Percentiles rank a stretch among this genome's conserved stretches.
Evolutionary conservation across 2,888 invertebrate species (phyloP).

Genomic region (Eretmocerus hayati): DNA sequence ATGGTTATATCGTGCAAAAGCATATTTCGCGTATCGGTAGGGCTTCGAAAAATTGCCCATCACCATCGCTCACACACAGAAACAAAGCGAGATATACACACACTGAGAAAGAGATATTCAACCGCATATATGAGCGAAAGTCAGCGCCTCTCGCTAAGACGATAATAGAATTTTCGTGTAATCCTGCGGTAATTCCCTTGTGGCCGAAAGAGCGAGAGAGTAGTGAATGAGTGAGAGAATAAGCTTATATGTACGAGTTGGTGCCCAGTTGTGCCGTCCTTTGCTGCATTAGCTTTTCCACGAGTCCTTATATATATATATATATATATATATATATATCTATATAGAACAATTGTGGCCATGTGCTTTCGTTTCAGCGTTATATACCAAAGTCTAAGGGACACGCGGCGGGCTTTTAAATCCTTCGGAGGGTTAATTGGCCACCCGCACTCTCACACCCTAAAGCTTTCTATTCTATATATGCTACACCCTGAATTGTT

Average conservation of each 20-base stretch:
- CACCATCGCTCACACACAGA: background rate
- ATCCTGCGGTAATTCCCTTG: conserved; percentile 45
- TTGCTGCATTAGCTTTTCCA: no score
- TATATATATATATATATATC: no score
- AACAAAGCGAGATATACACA: background rate
- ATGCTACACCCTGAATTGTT: no score
- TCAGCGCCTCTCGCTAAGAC: conserved; percentile 33
- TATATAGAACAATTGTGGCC: no score
- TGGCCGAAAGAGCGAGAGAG: conserved; percentile 34
- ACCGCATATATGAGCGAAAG: no score
- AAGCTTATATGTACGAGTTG: no score
- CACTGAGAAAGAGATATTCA: background rate
- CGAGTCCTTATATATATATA: no score
- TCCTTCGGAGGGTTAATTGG: conserved; percentile 45
- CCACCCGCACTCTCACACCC: no score
- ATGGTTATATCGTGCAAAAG: no score
- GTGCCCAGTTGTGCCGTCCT: no score
- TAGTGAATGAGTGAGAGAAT: no score
- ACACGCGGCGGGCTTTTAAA: conserved; percentile 33
- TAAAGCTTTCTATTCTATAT: conserved; percentile 30
- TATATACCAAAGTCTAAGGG: background rate
- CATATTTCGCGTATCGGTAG: background rate
- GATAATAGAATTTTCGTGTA: conserved; percentile 45
- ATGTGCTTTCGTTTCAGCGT: no score
- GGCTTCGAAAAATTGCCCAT: background rate